phyloP scores from a whole-genome alignment of 2,113 vertebrate species.

The Eulemur rufifrons region DNA sequence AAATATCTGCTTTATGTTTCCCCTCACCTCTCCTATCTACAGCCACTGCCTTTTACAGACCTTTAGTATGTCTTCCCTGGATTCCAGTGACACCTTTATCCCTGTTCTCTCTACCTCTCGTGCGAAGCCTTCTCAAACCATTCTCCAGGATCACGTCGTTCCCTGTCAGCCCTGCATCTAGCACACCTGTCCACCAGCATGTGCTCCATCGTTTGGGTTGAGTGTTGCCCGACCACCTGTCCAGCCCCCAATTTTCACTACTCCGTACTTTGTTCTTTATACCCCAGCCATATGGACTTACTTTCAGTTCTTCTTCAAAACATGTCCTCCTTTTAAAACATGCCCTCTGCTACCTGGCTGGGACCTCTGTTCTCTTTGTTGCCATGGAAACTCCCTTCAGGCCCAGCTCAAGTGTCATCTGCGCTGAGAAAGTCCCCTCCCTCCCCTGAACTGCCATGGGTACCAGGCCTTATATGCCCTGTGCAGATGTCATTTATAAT shows the following conservation, averaged over 20 bases:
- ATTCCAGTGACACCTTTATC: not conserved
- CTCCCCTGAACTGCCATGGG: not conserved
- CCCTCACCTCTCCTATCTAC: not conserved
- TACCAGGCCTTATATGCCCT: not conserved
- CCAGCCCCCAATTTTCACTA: not conserved
- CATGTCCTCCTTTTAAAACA: not conserved
- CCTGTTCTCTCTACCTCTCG: not conserved
- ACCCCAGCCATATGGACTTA: not conserved
- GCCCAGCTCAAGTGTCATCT: not conserved
- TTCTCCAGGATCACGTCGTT: not conserved
- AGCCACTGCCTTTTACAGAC: not conserved
- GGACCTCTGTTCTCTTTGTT: not conserved
- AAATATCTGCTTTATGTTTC: not conserved
- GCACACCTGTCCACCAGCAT: not conserved
- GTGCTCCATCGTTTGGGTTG: not conserved
- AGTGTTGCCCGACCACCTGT: not conserved
- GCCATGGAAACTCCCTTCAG: not conserved
- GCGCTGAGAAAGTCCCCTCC: conserved; percentile 28
- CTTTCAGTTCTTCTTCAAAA: conserved; percentile 5
- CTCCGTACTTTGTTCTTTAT: not conserved
- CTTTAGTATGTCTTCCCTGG: not conserved
- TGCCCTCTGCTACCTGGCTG: not conserved
- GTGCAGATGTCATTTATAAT: not conserved
- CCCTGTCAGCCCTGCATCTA: too few relatives aligned
- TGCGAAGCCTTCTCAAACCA: not conserved